Evolutionary conservation across 2,888 invertebrate genomes (phyloP).

Genomic region (Pomacea canaliculata): DNA sequence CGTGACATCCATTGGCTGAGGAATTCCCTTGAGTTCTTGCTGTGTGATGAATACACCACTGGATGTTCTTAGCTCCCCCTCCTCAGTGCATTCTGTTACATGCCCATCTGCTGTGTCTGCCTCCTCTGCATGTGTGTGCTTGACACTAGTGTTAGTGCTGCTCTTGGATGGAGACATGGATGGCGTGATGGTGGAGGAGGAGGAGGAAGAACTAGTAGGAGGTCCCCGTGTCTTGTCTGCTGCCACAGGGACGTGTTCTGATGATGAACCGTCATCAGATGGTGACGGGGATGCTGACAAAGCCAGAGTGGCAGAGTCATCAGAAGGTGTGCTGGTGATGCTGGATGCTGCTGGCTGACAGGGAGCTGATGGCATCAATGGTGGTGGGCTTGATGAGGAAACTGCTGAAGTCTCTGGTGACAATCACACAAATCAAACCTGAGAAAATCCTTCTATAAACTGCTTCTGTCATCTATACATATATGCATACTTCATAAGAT

Average conservation of each 20-base stretch:
- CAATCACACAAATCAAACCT: too few species aligned
- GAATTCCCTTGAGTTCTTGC: conserved; percentile 24
- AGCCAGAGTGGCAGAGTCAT: not conserved
- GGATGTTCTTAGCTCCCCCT: not conserved
- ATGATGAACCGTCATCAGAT: too few species aligned
- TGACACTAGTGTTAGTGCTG: not conserved
- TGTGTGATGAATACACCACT: conserved; percentile 2
- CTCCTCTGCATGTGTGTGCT: not conserved
- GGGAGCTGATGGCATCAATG: not conserved
- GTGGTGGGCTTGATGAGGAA: not conserved
- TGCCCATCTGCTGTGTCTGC: conserved; percentile 19
- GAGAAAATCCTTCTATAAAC: too few species aligned
- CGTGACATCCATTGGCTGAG: conserved; percentile 24
- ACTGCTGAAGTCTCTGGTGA: not conserved
- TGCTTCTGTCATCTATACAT: too few species aligned
- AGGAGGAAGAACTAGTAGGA: conserved; percentile 11
- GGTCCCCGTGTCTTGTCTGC: not conserved
- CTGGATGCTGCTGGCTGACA: not conserved
- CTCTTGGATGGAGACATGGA: conserved; percentile 10
- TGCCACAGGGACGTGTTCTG: conserved; percentile 1
- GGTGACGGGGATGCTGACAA: not conserved
- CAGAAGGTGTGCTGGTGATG: conserved; percentile 1
- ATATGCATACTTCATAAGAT: too few species aligned
- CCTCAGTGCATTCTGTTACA: conserved; percentile 18
- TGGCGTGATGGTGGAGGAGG: conserved; percentile 19